Percentiles rank a stretch among this genome's conserved stretches.
phyloP scores from a whole-genome alignment of 2,113 vertebrate species.

The Psettodes erumei region DNA sequence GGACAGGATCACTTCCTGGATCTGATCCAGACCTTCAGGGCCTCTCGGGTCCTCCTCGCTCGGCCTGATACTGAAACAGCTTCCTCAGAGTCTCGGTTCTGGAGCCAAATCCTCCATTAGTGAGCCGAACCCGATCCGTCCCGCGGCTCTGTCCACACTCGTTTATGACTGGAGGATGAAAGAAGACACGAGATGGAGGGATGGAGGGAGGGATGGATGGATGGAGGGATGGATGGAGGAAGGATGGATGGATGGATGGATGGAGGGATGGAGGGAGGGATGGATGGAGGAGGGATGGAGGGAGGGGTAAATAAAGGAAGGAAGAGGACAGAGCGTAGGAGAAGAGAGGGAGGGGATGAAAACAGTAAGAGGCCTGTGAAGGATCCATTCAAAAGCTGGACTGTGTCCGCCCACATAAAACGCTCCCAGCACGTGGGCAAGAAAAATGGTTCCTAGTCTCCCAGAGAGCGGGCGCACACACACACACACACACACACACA shows the following conservation, averaged over 20 bases:
- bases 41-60: not conserved
- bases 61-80: too few species aligned
- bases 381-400: too few species aligned
- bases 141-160: constrained; percentile 12
- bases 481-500: too few species aligned
- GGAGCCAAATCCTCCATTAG: constrained; percentile 52
- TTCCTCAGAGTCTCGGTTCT: constrained; percentile 19
- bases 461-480: not conserved
- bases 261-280: not conserved
- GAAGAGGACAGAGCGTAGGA: not conserved
- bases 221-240: too few species aligned
- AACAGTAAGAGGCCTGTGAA: too few species aligned
- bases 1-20: not conserved
- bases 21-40: not conserved
- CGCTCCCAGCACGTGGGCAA: constrained; percentile 37
- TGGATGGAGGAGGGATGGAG: too few species aligned
- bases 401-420: constrained; percentile 42
- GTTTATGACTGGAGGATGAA: not conserved
- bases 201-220: not conserved
- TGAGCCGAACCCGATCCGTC: constrained; percentile 32
- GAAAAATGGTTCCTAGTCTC: constrained; percentile 32
- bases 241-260: not conserved
- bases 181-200: not conserved
- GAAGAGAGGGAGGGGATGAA: not conserved
- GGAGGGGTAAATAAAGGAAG: not conserved